Conservation (phyloP, 2,797 vertebrate genomes). For the Leptoclinus maculatus region DNA sequence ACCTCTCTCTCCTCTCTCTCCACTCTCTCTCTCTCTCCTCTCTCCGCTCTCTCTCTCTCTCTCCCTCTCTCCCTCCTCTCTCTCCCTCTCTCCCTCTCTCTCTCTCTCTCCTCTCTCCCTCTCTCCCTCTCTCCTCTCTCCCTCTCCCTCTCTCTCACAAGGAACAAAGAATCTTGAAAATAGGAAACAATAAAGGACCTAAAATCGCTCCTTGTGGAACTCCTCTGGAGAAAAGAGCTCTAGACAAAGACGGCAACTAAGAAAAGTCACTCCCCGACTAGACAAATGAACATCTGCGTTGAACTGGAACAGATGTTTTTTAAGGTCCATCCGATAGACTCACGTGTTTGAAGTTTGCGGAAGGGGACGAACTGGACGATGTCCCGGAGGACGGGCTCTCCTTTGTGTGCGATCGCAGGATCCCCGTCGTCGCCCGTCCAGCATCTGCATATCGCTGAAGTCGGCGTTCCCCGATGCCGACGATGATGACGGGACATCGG, state of each 20-base stretch:
- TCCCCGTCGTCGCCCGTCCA: constrained; percentile 95
- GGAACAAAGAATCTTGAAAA: not conserved
- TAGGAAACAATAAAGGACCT: not conserved
- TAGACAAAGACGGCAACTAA: not conserved
- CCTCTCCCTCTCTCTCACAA: too few relatives aligned
- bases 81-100: too few relatives aligned
- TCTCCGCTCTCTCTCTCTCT: too few relatives aligned
- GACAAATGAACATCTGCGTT: not conserved
- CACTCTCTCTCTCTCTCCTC: too few relatives aligned
- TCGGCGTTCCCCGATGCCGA: constrained; percentile 94
- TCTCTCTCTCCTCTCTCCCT: too few relatives aligned
- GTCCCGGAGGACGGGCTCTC: constrained; percentile 95
- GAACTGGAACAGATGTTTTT: not conserved
- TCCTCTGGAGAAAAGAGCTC: not conserved
- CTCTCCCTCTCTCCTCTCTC: too few relatives aligned
- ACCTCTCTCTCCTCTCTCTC: too few relatives aligned
- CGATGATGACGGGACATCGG: constrained; percentile 98
- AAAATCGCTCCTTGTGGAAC: not conserved
- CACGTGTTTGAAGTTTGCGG: constrained; percentile 98
- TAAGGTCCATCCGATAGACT: constrained; percentile 41
- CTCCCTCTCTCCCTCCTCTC: too few relatives aligned
- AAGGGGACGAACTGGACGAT: constrained; percentile 99
- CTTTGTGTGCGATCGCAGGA: constrained; percentile 94
- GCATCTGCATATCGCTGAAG: constrained; percentile 99
- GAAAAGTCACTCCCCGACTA: not conserved